Percentiles rank a stretch among this genome's conserved stretches.
Evolutionary conservation across 1,140 invertebrate genomes (phyloP).

Genomic region (Drosophila athabasca): DNA sequence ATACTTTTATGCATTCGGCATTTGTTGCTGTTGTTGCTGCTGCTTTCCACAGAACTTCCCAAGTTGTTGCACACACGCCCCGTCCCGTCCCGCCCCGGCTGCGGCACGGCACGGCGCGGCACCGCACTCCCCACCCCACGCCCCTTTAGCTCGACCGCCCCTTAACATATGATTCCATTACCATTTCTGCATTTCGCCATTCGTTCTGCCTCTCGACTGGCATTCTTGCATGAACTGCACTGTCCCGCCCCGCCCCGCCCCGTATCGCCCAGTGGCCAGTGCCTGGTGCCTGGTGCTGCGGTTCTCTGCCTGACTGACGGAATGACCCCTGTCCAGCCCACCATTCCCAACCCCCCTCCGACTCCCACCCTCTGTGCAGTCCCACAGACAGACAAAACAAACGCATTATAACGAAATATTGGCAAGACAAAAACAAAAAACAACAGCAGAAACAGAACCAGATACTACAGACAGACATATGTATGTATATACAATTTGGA

Average conservation of each 20-base stretch:
- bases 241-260: slow-evolving; percentile 13
- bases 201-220: slow-evolving; percentile 44
- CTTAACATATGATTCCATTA: slow-evolving; percentile 63
- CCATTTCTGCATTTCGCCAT: slow-evolving; percentile 41
- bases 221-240: slow-evolving; percentile 59
- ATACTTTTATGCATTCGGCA: slow-evolving; percentile 68
- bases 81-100: slow-evolving; percentile 4
- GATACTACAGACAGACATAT: too few relatives aligned
- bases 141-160: slow-evolving; percentile 12
- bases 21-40: slow-evolving; percentile 37
- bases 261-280: not conserved
- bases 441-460: not conserved
- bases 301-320: slow-evolving; percentile 14
- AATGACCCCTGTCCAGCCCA: slow-evolving; percentile 15
- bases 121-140: too few relatives aligned
- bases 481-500: too few relatives aligned
- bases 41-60: slow-evolving; percentile 67
- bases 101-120: too few relatives aligned
- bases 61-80: slow-evolving; percentile 51
- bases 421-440: slow-evolving; percentile 19
- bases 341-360: not conserved
- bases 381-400: slow-evolving; percentile 50
- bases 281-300: not conserved
- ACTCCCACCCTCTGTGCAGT: slow-evolving; percentile 8
- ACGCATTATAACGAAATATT: slow-evolving; percentile 60